phyloP scores from a whole-genome alignment of 2,797 vertebrate species.

The Intellagama lesueurii region DNA sequence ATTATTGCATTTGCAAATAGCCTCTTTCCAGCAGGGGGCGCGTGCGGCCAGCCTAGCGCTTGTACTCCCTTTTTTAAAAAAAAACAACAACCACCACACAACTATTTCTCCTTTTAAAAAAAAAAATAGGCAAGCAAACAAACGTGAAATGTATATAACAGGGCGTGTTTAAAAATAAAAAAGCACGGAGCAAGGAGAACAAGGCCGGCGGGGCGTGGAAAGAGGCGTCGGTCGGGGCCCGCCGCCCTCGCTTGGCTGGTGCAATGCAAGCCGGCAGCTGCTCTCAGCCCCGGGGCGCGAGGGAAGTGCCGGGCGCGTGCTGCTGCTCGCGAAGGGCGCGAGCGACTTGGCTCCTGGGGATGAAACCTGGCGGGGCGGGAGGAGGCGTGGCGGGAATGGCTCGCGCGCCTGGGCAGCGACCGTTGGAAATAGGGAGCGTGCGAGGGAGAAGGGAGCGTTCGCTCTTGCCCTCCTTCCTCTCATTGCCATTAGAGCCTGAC shows the following conservation, averaged over 20 bases:
- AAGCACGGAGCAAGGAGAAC: too few species aligned
- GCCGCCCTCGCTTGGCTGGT: not conserved
- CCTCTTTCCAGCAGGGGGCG: conserved; percentile 32
- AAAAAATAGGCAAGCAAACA: too few species aligned
- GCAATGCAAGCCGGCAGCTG: conserved; percentile 2
- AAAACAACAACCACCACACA: too few species aligned
- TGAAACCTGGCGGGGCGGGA: conserved; percentile 49
- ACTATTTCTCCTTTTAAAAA: too few species aligned
- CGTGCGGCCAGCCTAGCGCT: not conserved
- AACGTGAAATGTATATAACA: not conserved
- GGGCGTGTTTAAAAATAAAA: not conserved
- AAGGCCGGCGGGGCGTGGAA: not conserved
- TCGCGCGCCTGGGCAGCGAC: conserved; percentile 53
- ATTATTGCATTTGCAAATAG: not conserved
- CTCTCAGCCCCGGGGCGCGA: conserved; percentile 2
- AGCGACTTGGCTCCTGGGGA: conserved; percentile 34
- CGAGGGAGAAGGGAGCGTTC: not conserved
- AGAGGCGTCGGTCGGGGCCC: conserved; percentile 11
- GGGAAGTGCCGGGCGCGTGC: conserved; percentile 43
- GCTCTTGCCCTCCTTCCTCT: not conserved
- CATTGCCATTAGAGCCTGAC: not conserved
- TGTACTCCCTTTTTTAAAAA: not conserved
- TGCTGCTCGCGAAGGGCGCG: conserved; percentile 52
- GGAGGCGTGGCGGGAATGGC: conserved; percentile 49
- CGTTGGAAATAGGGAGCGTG: conserved; percentile 34